Percentiles rank a stretch among this genome's conserved stretches.
phyloP scores from a whole-genome alignment of 2,888 invertebrate genomes.

The Chouioia cunea region DNA sequence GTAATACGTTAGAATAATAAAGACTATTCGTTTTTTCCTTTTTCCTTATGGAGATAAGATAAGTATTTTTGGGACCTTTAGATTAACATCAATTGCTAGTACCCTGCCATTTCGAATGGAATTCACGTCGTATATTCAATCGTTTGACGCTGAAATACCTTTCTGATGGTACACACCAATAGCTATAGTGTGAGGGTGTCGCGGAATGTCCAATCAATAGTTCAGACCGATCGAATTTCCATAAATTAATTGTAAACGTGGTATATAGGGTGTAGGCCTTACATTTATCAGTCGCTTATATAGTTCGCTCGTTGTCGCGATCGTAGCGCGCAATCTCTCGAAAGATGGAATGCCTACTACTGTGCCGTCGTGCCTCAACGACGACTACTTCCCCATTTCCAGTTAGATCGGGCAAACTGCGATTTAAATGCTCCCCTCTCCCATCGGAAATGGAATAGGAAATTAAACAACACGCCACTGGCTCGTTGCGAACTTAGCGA shows the following conservation, averaged over 20 bases:
- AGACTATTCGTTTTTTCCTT: not conserved
- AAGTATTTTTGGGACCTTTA: no score
- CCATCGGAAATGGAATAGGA: conserved; percentile 66
- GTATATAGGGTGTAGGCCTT: not conserved
- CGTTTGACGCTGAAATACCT: no score
- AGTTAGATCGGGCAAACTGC: conserved; percentile 61
- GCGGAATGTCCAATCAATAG: not conserved
- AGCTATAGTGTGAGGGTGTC: not conserved
- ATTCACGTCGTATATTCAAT: no score
- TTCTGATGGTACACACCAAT: no score
- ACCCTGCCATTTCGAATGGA: no score
- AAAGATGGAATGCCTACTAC: conserved; percentile 51
- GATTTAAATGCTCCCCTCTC: conserved; percentile 63
- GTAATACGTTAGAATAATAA: conserved; percentile 31
- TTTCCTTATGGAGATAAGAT: no score
- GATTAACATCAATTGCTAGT: no score
- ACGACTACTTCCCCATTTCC: no score
- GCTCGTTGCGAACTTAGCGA: not conserved
- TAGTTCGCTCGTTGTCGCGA: not conserved
- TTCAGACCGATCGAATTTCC: conserved; percentile 38
- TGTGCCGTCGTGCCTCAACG: no score
- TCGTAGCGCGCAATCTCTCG: conserved; percentile 39
- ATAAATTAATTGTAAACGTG: conserved; percentile 42
- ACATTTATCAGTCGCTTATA: not conserved
- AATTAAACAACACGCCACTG: conserved; percentile 61